These are phyloP conservation scores for Danionella dracula DNA, from an alignment of 2,797 vertebrate species.

Conservation along the genomic window DNA sequence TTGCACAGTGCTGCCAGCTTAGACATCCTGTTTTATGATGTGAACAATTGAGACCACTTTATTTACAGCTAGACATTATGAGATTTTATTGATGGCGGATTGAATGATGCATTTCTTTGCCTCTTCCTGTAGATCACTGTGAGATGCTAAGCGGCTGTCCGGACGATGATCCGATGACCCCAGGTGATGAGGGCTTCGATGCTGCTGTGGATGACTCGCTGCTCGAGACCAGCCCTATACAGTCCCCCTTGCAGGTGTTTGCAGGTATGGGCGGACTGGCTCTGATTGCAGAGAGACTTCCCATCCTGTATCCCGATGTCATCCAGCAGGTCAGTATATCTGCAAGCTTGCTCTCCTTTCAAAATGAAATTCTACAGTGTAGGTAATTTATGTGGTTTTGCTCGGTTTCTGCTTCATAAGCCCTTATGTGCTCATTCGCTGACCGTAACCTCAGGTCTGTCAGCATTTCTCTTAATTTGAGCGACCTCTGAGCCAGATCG, in stretches of 20 bases:
- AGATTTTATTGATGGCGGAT: neutral
- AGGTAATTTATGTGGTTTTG: neutral
- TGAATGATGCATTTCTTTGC: neutral
- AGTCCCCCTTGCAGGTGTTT: slow-evolving; percentile 96
- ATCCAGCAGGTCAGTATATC: slow-evolving; percentile 86
- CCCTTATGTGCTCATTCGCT: neutral
- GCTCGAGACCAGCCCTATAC: slow-evolving; percentile 91
- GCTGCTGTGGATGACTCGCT: slow-evolving; percentile 85
- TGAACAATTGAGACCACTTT: slow-evolving; percentile 13
- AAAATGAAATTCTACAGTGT: neutral
- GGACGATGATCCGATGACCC: slow-evolving; percentile 86
- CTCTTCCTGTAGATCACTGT: slow-evolving; percentile 74
- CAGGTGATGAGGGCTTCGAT: slow-evolving; percentile 88
- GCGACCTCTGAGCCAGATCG: neutral
- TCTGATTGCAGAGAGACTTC: slow-evolving; percentile 93
- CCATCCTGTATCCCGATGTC: slow-evolving; percentile 97
- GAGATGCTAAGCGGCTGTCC: slow-evolving; percentile 86
- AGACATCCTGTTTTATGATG: slow-evolving; percentile 19
- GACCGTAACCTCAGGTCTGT: slow-evolving; percentile 4
- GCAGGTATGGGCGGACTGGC: slow-evolving; percentile 97
- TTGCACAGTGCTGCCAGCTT: neutral
- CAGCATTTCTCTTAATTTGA: neutral
- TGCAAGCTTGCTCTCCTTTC: neutral
- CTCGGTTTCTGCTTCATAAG: slow-evolving; percentile 22
- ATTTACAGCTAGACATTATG: neutral